Conservation (phyloP, 2,113 vertebrate genomes). For the Bothrops jararaca region DNA sequence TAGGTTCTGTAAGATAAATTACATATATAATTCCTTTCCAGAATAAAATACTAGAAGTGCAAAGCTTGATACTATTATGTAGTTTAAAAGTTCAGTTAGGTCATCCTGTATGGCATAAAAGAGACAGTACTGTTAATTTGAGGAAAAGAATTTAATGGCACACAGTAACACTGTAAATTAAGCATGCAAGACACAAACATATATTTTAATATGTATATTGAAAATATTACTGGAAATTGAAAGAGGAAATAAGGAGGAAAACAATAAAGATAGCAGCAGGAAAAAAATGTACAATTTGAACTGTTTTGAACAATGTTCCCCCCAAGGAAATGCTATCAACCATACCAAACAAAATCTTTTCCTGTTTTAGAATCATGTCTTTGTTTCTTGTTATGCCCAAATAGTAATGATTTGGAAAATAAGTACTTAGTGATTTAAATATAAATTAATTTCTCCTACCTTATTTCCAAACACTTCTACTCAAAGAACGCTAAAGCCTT, state of each 20-base stretch:
- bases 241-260: background rate
- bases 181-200: background rate
- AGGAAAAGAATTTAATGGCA: background rate
- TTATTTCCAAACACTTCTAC: slow-evolving; percentile 10
- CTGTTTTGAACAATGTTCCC: slow-evolving; percentile 25
- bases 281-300: background rate
- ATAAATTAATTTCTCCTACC: background rate
- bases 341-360: slow-evolving; percentile 37
- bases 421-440: background rate
- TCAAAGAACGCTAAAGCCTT: slow-evolving; percentile 41
- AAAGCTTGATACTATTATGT: slow-evolving; percentile 7
- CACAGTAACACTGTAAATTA: fast-evolving
- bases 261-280: background rate
- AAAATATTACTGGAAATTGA: slow-evolving; percentile 29
- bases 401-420: background rate
- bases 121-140: background rate
- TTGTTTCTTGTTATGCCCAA: background rate
- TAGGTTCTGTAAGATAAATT: background rate
- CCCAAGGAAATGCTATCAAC: slow-evolving; percentile 39
- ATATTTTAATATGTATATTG: background rate
- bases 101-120: slow-evolving; percentile 11
- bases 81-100: background rate
- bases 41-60: background rate
- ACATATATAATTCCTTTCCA: background rate
- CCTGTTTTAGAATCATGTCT: slow-evolving; percentile 52